Base-by-base conservation (phyloP, 30 jellyfish, hydroid and myxozoan species). In the Clytia hemisphaerica region DNA sequence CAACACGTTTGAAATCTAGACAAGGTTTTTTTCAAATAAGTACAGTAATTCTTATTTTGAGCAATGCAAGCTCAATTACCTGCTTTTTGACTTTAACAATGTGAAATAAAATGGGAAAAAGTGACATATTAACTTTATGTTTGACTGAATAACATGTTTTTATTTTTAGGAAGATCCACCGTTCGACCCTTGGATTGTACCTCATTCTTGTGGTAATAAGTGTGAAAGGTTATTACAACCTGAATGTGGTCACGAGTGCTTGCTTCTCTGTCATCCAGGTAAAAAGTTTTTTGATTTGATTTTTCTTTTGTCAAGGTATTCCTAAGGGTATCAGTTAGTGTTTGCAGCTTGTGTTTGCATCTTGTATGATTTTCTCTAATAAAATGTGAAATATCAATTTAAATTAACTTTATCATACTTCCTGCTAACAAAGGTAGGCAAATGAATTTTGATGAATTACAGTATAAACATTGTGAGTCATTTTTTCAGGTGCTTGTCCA, bases 241-340 rank as follows among this genome's bases (percentile, higher is more conserved):
- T n/a, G 45, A 73, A 18, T 88, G 97, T 75, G 97, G 97, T 2
- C 97, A 88, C 75, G 84, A 48, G 28, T 88, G 97, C 67, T 81
- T 88, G 36, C 62, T 88, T 50, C 90, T 88, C 35, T 88, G 97
- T 54, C 97, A 88, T 73, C 97, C 97, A 53, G 97, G 97, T 88
- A 7, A 12, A 42, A n/a, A 42, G 15, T 42, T 42, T 42, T 53
- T 12, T 53, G 67, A 14, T 14, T 7, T 10, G 37, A 14, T 7
- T 7, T 53, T 25, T 5, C 18, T 4, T 58, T 5, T 58, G n/a
- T n/a, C n/a, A n/a, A n/a, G n/a, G n/a, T n/a, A n/a, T n/a, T n/a
- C n/a, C n/a, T n/a, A n/a, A n/a, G n/a, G n/a, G n/a, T n/a, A n/a
- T n/a, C n/a, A n/a, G n/a, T n/a, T n/a, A n/a, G n/a, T n/a, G n/a